Evolutionary conservation across 2,888 invertebrate genomes (phyloP), one percentile per base, ranked within the genome.

Genomic region (Pheosia gnoma): DNA sequence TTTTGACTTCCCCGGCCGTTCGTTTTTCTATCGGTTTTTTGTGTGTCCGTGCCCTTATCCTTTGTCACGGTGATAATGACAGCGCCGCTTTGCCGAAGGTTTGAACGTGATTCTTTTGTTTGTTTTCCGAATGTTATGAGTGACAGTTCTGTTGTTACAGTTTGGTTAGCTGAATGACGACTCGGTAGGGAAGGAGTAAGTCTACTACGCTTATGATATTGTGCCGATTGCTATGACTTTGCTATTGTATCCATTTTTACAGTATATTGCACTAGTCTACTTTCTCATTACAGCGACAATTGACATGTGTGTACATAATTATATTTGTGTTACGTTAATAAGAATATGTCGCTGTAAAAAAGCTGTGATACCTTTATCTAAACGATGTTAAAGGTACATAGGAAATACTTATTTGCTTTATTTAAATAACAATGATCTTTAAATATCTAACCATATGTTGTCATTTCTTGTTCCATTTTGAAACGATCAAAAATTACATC

Each of bases 51-150:
- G 67, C 68, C 74, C 66, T 63, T 60, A 65, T 71, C 79, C 73
- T 81, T 81, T 85, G 83, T 85, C 81, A 76, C 64, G 74, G 79
- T 82, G 79, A 87, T 88, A 83, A 86, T 85, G 79, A 81, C 75
- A 72, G 62, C 41, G 41, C 56, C 41, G 41, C 41, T 56, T 53
- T 11, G 38, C 53, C 9, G 37, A 5, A 36, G 25, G 41, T 41
- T 39, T 41, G 56, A 41, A 56, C 51, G 58, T 59, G 38, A 58
- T 38, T 25, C 58, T 58, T 63, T 67, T 68, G 67, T 67, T 61
- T 62, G 59, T 61, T 43, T 58, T 64, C 52, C 47, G 54, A 62
- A 65, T 66, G 54, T 54, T 54, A 41, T 41, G 56, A 53, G 38
- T 60, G 37, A 49, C 56, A 51, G 38, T 38, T 60, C 56, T 60